Conservation (phyloP, 1,140 invertebrate genomes). For the Platyscapa corneri region DNA sequence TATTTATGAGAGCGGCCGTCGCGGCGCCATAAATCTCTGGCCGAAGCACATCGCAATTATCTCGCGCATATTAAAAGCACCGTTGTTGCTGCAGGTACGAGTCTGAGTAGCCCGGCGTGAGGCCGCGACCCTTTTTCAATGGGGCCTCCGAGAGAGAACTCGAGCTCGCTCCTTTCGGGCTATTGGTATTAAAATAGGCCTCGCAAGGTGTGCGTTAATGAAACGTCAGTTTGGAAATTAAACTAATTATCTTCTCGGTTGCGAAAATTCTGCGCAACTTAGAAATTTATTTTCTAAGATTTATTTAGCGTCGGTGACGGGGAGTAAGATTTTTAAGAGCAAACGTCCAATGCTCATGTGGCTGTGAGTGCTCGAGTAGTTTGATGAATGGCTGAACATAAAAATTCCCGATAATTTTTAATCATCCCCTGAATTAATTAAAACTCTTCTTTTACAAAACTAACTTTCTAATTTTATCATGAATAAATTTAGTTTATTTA, state of each 20-base stretch:
- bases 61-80: constrained; percentile 70
- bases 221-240: not conserved
- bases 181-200: constrained; percentile 4
- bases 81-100: constrained; percentile 53
- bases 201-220: not conserved
- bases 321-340: not conserved
- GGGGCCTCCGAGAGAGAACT: too few relatives aligned
- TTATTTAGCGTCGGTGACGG: not conserved
- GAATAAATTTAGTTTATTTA: not conserved
- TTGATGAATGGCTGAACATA: not conserved
- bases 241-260: not conserved
- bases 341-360: not conserved
- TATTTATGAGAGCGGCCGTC: constrained; percentile 64
- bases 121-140: not conserved
- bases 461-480: not conserved
- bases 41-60: constrained; percentile 70
- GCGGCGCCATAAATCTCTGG: constrained; percentile 69
- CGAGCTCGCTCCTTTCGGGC: not conserved
- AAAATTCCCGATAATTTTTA: not conserved
- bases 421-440: not conserved
- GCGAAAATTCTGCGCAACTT: not conserved
- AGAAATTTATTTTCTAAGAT: not conserved
- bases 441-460: not conserved
- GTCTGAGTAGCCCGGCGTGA: not conserved
- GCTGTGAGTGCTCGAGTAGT: not conserved